These are phyloP conservation scores for Hystrix brachyura DNA, from an alignment of 2,113 vertebrate genomes.

Conservation along the genomic window DNA sequence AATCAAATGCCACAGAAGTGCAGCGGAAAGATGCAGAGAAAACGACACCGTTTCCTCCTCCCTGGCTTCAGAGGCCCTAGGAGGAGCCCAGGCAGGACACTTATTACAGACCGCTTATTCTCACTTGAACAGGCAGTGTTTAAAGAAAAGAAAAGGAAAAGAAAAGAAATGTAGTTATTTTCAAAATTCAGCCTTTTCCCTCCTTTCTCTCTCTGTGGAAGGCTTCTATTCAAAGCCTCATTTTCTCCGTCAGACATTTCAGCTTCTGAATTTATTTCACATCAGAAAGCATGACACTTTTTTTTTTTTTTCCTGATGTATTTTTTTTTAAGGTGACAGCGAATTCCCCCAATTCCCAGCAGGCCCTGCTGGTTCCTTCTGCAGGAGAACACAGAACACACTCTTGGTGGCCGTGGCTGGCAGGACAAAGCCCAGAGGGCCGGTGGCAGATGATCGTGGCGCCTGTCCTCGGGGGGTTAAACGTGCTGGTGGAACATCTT, in stretches of 20 bases:
- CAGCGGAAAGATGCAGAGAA: conserved; percentile 7
- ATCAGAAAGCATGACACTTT: conserved; percentile 64
- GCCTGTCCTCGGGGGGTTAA: background rate
- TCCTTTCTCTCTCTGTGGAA: conserved; percentile 39
- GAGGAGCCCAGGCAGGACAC: background rate
- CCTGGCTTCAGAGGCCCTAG: background rate
- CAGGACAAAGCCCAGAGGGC: background rate
- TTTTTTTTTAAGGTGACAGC: conserved; percentile 61
- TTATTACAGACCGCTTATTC: conserved; percentile 32
- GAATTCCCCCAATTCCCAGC: background rate
- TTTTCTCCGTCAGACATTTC: conserved; percentile 75
- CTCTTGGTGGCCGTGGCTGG: background rate
- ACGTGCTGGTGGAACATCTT: background rate
- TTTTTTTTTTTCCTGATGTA: conserved; percentile 16
- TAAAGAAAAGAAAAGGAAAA: background rate
- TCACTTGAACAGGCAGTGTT: conserved; percentile 68
- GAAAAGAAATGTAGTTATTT: conserved; percentile 64
- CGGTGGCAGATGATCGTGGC: background rate
- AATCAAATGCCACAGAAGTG: background rate
- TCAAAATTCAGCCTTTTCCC: conserved; percentile 53
- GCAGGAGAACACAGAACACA: background rate
- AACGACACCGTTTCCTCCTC: conserved; percentile 2
- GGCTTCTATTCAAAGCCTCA: conserved; percentile 67
- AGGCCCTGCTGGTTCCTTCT: conserved; percentile 48
- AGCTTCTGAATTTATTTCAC: conserved; percentile 67